phyloP scores from a whole-genome alignment of 2,797 vertebrate genomes.

The Tadarida brasiliensis region DNA sequence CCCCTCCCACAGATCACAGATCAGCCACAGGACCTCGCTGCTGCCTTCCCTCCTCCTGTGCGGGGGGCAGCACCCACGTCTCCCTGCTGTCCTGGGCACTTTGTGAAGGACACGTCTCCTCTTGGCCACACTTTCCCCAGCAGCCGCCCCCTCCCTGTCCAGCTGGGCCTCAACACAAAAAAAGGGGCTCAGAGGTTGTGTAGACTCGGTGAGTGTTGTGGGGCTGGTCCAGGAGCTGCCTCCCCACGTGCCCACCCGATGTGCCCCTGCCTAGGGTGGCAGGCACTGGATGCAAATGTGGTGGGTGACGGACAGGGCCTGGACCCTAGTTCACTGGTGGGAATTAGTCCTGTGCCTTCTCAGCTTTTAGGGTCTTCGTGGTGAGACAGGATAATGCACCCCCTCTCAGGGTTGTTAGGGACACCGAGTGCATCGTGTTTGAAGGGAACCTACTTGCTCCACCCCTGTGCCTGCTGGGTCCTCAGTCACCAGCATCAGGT shows the following conservation, averaged over 20 bases:
- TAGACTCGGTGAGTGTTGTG: neutral
- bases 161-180: neutral
- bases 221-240: neutral
- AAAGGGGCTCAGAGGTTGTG: neutral
- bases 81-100: neutral
- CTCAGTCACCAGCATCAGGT: too few relatives aligned
- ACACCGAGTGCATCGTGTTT: neutral
- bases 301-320: too few relatives aligned
- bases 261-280: neutral
- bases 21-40: too few relatives aligned
- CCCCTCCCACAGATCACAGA: neutral
- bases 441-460: too few relatives aligned
- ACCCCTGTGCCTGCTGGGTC: too few relatives aligned
- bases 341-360: neutral
- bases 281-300: too few relatives aligned
- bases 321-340: too few relatives aligned
- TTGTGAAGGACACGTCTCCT: neutral
- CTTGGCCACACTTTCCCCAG: too few relatives aligned
- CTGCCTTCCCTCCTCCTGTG: neutral
- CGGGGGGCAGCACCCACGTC: neutral
- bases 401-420: neutral
- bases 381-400: neutral
- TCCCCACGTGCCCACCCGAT: too few relatives aligned
- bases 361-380: neutral
- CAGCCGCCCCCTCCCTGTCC: neutral